Evolutionary conservation across 2,888 invertebrate species (phyloP).

Genomic region (Helobdella robusta): DNA sequence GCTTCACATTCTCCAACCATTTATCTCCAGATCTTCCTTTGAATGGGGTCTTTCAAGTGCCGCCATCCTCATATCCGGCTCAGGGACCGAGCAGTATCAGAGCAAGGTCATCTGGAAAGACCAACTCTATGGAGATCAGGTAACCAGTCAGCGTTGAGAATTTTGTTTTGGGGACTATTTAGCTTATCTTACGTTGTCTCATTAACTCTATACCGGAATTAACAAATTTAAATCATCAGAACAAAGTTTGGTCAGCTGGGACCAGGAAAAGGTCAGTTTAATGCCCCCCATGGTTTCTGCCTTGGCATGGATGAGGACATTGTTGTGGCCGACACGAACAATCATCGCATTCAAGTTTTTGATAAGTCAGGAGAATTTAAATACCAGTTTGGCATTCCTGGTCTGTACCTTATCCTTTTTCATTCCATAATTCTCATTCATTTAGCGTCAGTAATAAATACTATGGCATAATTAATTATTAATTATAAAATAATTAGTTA

Average conservation of each 20-base stretch:
- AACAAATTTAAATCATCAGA: too few relatives aligned
- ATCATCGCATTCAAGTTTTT: slow-evolving; percentile 87
- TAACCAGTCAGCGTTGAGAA: not conserved
- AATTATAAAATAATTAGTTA: too few relatives aligned
- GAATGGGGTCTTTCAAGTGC: slow-evolving; percentile 26
- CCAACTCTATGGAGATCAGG: slow-evolving; percentile 51
- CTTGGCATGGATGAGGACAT: slow-evolving; percentile 88
- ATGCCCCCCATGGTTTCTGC: slow-evolving; percentile 93
- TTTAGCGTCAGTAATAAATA: not conserved
- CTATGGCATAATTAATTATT: too few relatives aligned
- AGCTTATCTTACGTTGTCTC: too few relatives aligned
- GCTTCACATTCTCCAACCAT: not conserved
- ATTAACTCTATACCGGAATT: too few relatives aligned
- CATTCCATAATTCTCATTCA: not conserved
- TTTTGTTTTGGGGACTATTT: not conserved
- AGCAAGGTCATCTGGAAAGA: slow-evolving; percentile 39
- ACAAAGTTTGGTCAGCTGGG: slow-evolving; percentile 90
- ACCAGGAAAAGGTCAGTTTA: slow-evolving; percentile 83
- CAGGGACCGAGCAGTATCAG: slow-evolving; percentile 14
- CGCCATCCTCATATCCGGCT: slow-evolving; percentile 15
- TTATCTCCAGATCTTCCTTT: slow-evolving; percentile 18
- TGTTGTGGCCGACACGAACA: slow-evolving; percentile 87
- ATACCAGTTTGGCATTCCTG: slow-evolving; percentile 85
- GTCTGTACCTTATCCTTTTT: slow-evolving; percentile 54
- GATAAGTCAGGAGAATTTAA: slow-evolving; percentile 85